Base-by-base conservation (phyloP, 2,113 vertebrate species). In the Pantherophis guttatus region DNA sequence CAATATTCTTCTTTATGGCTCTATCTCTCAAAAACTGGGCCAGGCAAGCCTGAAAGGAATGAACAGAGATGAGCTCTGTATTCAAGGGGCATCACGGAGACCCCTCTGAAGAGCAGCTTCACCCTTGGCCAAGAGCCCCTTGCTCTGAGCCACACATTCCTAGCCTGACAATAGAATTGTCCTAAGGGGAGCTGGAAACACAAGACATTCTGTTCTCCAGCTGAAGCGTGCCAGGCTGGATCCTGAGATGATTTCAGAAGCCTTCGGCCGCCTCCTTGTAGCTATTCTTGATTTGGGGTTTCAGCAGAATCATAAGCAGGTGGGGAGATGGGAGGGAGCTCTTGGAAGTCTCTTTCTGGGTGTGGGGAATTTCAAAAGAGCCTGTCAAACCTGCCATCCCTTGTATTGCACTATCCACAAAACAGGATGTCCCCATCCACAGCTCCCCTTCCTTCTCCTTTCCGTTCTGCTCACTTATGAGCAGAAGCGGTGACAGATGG, bases 1-100 rank as follows among this genome's bases (percentile, higher is more conserved):
- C 33, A 55, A 8, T 97, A 92, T 97, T 97, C 58, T 44, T 57
- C 97, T 95, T 96, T 96, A 96, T 94, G 92, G 90, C 93, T 90
- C 21, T n/a, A 2, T 57, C 33, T 65, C 54, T 29, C 12, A 81
- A 93, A 94, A 96, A 92, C 24, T 93, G 89, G 92, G 86, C 92
- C 94, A 90, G 90, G 12, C 15, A 7, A 48, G 24, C 5, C 50
- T 87, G 52, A 21, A 33, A 93, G 92, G 81, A 55, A 93, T 91
- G 91, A 93, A 94, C 94, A 92, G 88, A 11, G 91, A 94, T 87
- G 53, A 91, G 75, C 58, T 89, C 86, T 2, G 0, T 12, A 95
- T 91, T 88, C 94, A 94, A 93, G 88, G 91, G 89, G 4, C 86
- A 1, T 0, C 86, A 19, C 65, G 50, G 12, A 48, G 62, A 93